Base-by-base conservation (phyloP, 2,888 invertebrate species). In the Marasmarcha lunaedactyla region DNA sequence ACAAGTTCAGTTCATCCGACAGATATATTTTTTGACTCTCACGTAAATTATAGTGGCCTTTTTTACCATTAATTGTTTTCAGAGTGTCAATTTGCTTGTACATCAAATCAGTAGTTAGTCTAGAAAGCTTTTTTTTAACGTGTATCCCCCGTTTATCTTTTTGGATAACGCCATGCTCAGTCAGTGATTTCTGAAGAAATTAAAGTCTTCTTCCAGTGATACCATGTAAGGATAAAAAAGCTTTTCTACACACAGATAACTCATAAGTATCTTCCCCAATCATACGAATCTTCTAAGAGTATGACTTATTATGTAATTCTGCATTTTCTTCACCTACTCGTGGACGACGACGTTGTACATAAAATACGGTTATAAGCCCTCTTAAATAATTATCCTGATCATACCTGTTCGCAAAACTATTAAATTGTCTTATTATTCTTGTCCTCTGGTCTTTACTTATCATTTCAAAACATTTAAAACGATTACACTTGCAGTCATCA, bases 221-320 rank as follows among this genome's bases (percentile, higher is more conserved):
- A n/a, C 30, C 30, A 10, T 6, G n/a, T 30, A 30, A 6, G 30
- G 5, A 4, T 12, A 15, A 12, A 15, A 15, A 15, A 35, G 13
- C 35, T 35, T 35, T 35, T 5, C 13, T 12, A 35, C 35, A 35
- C 13, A 35, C 15, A 9, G 35, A 13, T 35, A 12, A 6, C 14
- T 35, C 15, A 12, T 12, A 12, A 35, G 35, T 35, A 4, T 35
- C 13, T 6, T 12, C 35, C 15, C 13, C 35, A 12, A 35, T 12
- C 6, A 12, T 35, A 35, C 35, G 15, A 12, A 35, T 12, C 13
- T 14, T 36, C 11, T 36, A 36, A n/a, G 25, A 15, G 2, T 36
- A 36, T 13, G 36, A 36, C n/a, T 36, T 15, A 15, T 36, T 20
- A 36, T 36, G 36, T 36, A 36, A 20, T 36, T 36, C 15, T 15